Evolutionary conservation across 2,113 vertebrate genomes (phyloP).

Genomic region (Muscicapa adusta): DNA sequence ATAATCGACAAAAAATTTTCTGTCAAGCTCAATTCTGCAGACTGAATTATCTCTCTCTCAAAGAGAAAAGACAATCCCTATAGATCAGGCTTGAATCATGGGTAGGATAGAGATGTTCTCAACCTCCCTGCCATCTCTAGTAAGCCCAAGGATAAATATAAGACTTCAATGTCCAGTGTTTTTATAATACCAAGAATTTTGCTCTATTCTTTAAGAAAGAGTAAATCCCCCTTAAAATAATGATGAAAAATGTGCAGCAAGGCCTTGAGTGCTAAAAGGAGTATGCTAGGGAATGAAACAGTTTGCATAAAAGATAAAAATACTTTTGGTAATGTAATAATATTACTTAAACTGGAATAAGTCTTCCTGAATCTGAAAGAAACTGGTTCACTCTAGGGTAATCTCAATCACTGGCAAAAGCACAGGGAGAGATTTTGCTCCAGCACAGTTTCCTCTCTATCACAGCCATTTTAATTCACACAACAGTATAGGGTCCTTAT

Average conservation of each 20-base stretch:
- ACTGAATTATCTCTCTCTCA: constrained; percentile 26
- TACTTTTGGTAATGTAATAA: background rate
- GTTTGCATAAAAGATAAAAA: background rate
- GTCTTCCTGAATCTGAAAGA: background rate
- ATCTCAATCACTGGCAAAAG: background rate
- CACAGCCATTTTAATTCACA: background rate
- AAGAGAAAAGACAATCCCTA: constrained; percentile 22
- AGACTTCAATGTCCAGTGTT: background rate
- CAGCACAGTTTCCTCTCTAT: background rate
- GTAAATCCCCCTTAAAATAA: background rate
- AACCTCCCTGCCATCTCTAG: background rate
- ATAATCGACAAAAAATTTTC: background rate
- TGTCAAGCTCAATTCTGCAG: constrained; percentile 27
- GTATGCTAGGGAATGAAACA: background rate
- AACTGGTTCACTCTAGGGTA: background rate
- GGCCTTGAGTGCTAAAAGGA: background rate
- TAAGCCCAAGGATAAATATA: constrained; percentile 34
- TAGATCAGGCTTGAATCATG: constrained; percentile 26
- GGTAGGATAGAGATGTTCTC: constrained; percentile 18
- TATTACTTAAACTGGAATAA: background rate
- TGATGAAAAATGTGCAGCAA: background rate
- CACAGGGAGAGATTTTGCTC: background rate
- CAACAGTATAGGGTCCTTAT: background rate
- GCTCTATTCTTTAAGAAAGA: background rate
- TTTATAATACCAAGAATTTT: background rate